Evolutionary conservation across 1,140 invertebrate genomes (phyloP), one percentile per base, ranked within the genome.

Genomic region (Ruditapes philippinarum): DNA sequence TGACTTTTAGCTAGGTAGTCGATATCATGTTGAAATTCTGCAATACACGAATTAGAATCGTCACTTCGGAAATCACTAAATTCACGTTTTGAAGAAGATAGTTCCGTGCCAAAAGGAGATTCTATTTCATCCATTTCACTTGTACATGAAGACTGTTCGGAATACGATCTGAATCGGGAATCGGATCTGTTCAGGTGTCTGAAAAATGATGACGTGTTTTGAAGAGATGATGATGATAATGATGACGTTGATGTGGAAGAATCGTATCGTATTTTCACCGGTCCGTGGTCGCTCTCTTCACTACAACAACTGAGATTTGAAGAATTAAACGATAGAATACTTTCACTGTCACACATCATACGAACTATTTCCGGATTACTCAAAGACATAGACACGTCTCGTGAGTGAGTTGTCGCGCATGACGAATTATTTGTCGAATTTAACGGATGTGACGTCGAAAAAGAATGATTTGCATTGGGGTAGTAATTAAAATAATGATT

Each of bases 21-120:
- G 25, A 78, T 78, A 49, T 78, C 74, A 22, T 78, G 74, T 36
- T 54, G 17, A 49, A 78, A 78, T 51, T 78, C 74, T 33, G 51
- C 22, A 36, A 22, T 40, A 70, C 36, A 70, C n/a, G 65, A 70
- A n/a, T n/a, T n/a, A n/a, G n/a, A n/a, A n/a, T n/a, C n/a, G n/a
- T n/a, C n/a, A n/a, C n/a, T n/a, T n/a, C n/a, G n/a, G n/a, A n/a
- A n/a, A n/a, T n/a, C n/a, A n/a, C n/a, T n/a, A n/a, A n/a, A n/a
- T n/a, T n/a, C n/a, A n/a, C n/a, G n/a, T n/a, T n/a, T n/a, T n/a
- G n/a, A n/a, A n/a, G n/a, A n/a, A n/a, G 42, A 45, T 45, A 45
- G 42, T 45, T 14, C 14, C 42, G 42, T 45, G 42, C 49, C 9
- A 51, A 22, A 5, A 57, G 17, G 54, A 19, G 25, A 25, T 19